A percentile compares a stretch with the other conserved stretches of the same genome.
These are phyloP conservation scores for Bombylius major DNA, from an alignment of 2,888 invertebrate genomes.

Conservation along the genomic window DNA sequence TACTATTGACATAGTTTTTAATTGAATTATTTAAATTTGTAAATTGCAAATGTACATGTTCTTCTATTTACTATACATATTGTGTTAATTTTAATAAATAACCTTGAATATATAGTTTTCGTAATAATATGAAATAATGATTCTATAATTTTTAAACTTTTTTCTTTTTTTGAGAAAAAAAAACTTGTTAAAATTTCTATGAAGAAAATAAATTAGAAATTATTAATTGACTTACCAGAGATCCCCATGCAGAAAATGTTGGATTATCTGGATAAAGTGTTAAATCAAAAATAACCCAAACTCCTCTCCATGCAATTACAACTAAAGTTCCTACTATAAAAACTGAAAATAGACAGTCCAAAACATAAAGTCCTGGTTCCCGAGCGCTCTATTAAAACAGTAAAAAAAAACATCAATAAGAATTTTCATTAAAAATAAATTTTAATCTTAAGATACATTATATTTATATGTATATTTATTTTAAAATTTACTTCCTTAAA, in stretches of 20 bases:
- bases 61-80: no score
- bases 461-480: not conserved
- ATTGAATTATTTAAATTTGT: no score
- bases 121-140: no score
- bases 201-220: not conserved
- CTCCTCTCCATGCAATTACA: slow-evolving; percentile 79
- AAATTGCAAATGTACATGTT: no score
- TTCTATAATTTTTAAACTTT: no score
- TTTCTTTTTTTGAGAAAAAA: no score
- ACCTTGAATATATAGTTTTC: no score
- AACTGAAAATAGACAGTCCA: slow-evolving; percentile 79
- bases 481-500: not conserved
- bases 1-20: no score
- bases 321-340: slow-evolving; percentile 71
- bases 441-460: not conserved
- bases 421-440: not conserved
- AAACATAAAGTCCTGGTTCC: slow-evolving; percentile 58
- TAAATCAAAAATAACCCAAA: slow-evolving; percentile 70
- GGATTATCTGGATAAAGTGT: slow-evolving; percentile 61
- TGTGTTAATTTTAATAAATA: no score
- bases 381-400: slow-evolving; percentile 49
- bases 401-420: not conserved
- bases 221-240: slow-evolving; percentile 50
- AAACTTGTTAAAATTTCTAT: no score
- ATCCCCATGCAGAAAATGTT: slow-evolving; percentile 59